Evolutionary conservation across 2,888 invertebrate species (phyloP).

Genomic region (Acleris sparsana): DNA sequence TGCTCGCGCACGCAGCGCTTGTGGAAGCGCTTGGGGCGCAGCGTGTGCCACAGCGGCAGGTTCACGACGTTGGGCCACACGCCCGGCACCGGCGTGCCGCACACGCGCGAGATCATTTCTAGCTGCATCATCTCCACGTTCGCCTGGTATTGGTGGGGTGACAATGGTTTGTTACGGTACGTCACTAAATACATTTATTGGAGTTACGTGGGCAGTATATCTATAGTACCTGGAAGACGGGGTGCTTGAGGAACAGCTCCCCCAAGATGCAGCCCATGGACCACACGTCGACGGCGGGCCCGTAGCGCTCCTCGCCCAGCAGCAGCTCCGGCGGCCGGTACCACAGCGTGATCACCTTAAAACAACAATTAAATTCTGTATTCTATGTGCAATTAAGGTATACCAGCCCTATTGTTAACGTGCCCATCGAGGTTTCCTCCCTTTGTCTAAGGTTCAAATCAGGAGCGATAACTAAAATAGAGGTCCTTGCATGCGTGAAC

Average conservation of each 20-base stretch:
- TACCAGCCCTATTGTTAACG: too few relatives aligned
- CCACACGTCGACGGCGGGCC: slow-evolving; percentile 99
- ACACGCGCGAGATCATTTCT: slow-evolving; percentile 95
- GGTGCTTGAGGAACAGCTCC: slow-evolving; percentile 97
- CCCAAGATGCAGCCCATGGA: slow-evolving; percentile 99
- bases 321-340: slow-evolving; percentile 98
- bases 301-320: slow-evolving; percentile 98
- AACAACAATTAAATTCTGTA: too few relatives aligned
- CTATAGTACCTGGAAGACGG: slow-evolving; percentile 93
- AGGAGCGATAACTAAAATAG: too few relatives aligned
- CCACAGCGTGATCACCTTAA: slow-evolving; percentile 95
- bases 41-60: slow-evolving; percentile 94
- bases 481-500: too few relatives aligned
- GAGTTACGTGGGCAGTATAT: neutral
- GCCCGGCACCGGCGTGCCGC: slow-evolving; percentile 97
- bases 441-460: too few relatives aligned
- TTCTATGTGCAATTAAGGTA: too few relatives aligned
- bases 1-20: slow-evolving; percentile 95
- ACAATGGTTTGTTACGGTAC: too few relatives aligned
- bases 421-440: too few relatives aligned
- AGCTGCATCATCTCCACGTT: slow-evolving; percentile 96
- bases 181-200: too few relatives aligned
- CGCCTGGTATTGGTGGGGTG: too few relatives aligned
- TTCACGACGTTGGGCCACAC: slow-evolving; percentile 98
- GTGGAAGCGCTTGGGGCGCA: slow-evolving; percentile 95